Evolutionary conservation across 2,797 vertebrate genomes (phyloP), one percentile per base, ranked within the genome.

Genomic region (Myioborus miniatus): DNA sequence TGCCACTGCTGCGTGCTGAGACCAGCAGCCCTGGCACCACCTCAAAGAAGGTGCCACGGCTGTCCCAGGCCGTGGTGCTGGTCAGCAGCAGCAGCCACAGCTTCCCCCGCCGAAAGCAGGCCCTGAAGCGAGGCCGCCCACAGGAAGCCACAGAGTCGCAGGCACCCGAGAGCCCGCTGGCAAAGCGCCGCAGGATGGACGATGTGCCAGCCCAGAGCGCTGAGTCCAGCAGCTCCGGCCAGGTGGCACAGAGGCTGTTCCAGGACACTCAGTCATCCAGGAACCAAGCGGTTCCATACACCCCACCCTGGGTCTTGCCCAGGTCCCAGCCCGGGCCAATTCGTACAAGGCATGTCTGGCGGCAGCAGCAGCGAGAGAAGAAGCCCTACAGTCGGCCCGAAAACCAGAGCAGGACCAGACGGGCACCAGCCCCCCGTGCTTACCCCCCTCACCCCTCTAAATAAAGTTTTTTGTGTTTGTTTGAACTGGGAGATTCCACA

Each of bases 221-320:
- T 5, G 15, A 8, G 23, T 8, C 9, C 39, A 2, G 21, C 18
- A 2, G 47, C n/a, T 8, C 23, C 67, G 1, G 3, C 1, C n/a
- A 4, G 58, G n/a, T 2, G 4, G 18, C 19, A 4, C 0, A 0
- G 1, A n/a, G 15, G 49, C 20, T 9, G 58, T 8, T 8, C 34
- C 68, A 24, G 30, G 29, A n/a, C 24, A 1, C 24, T 13, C 29
- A 4, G 49, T 0, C 41, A 29, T 2, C 20, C 68, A 11, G 19
- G 12, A 39, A 16, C 23, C 23, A n/a, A 55, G 20, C 4, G 16
- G 20, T 5, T 11, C 24, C 5, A 1, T 29, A 18, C 34, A 47
- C 2, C 4, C 15, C 49, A 2, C 24, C 24, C 1, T 24, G 68
- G 68, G 4, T 47, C 34, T 11, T 39, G 8, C 30, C 49, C 1